Base-by-base conservation (phyloP, 2,888 invertebrate species). In the Platyscelio sp. region DNA sequence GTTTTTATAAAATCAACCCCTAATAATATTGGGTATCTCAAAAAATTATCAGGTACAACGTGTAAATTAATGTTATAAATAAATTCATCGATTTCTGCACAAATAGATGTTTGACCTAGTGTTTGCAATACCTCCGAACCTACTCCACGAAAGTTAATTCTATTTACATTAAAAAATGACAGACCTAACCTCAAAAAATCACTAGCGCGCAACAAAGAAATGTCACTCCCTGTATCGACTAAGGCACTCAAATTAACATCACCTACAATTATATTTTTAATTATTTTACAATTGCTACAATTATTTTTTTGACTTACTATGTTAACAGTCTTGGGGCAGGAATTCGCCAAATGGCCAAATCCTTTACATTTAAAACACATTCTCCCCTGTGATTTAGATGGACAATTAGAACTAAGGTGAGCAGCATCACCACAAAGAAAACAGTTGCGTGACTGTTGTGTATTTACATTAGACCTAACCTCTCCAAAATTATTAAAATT, bases 181-280 rank as follows among this genome's bases (percentile, higher is more conserved):
- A 71, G 38, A 22, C 72, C 83, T 38, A 83, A 49, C 11, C 61
- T 68, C 11, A 72, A 15, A 46, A 65, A 78, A 40, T 77, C 65
- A n/a, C 65, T 72, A 15, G 72, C 72, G 2, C 80, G 63, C 18
- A 65, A 40, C 6, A 75, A 15, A 13, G 63, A 67, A 15, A 83
- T 67, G 20, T 86, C 77, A 24, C 81, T 81, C 1, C 78, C 83
- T 0, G 81, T 86, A 27, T 83, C 75, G 9, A 82, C 46, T 1
- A 77, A 15, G 1, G 74, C 72, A 13, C 70, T 27, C 2, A 79
- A 33, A 33, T 33, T 33, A 7, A 33, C 33, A 9, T 7, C 33
- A n/a, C n/a, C n/a, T n/a, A n/a, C n/a, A n/a, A n/a, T n/a, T n/a
- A n/a, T n/a, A n/a, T n/a, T n/a, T n/a, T n/a, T n/a, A n/a, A n/a